Evolutionary conservation across 2,113 vertebrate genomes (phyloP).

Genomic region (Pangasianodon hypophthalmus): DNA sequence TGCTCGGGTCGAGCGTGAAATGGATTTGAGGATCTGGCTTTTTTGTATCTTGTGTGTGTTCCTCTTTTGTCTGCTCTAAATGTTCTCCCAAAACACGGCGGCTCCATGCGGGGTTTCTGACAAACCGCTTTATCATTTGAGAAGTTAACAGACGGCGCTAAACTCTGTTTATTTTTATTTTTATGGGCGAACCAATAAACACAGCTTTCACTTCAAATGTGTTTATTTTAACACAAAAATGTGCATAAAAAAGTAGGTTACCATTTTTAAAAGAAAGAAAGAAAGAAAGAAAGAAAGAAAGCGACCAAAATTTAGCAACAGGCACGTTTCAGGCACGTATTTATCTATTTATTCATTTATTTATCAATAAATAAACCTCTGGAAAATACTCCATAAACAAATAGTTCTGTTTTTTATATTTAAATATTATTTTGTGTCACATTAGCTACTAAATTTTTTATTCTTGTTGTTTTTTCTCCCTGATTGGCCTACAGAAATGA

Average conservation of each 20-base stretch:
- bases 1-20: slow-evolving; percentile 76
- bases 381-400: neutral
- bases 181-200: neutral
- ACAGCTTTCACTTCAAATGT: neutral
- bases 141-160: neutral
- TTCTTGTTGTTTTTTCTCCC: neutral
- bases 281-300: neutral
- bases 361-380: neutral
- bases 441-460: neutral
- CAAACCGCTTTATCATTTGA: neutral
- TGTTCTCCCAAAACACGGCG: slow-evolving; percentile 3
- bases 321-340: too few species aligned
- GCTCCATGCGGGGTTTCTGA: neutral
- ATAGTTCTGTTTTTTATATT: neutral
- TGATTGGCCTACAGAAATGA: neutral
- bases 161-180: neutral
- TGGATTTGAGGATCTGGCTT: slow-evolving; percentile 29
- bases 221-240: neutral
- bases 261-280: too few species aligned
- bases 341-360: neutral
- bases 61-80: slow-evolving; percentile 16
- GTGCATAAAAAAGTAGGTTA: neutral
- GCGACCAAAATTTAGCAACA: neutral
- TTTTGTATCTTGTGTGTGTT: slow-evolving; percentile 26
- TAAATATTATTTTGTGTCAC: neutral